These are phyloP conservation scores for Urocyon cinereoargenteus DNA, from an alignment of 2,797 vertebrate species.

Conservation along the genomic window DNA sequence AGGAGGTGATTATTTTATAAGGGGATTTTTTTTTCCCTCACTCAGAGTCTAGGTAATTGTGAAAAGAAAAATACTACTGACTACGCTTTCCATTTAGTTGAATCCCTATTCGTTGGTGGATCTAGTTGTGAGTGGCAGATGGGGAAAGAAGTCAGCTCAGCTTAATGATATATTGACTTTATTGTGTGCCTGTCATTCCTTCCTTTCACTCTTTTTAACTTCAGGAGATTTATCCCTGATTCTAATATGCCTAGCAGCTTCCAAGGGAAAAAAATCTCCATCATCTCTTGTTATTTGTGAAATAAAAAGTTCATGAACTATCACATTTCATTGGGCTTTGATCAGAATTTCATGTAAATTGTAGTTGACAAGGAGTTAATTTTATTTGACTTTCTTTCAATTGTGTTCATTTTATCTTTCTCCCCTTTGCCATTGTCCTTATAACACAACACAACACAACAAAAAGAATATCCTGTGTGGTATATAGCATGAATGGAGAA, in stretches of 20 bases:
- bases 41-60: not conserved
- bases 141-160: not conserved
- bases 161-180: not conserved
- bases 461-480: not conserved
- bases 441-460: not conserved
- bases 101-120: not conserved
- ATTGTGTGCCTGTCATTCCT: not conserved
- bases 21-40: not conserved
- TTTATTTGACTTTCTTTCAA: conserved; percentile 8
- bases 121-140: not conserved
- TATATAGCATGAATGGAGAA: not conserved
- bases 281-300: conserved; percentile 12
- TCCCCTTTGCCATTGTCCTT: not conserved
- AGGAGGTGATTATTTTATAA: conserved; percentile 4
- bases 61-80: conserved; percentile 1
- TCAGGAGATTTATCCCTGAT: not conserved
- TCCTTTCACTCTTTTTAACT: conserved; percentile 21
- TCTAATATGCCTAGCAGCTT: not conserved
- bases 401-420: not conserved
- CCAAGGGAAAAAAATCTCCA: conserved; percentile 47
- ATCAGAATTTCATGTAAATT: not conserved
- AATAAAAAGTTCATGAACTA: not conserved
- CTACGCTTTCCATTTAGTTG: not conserved
- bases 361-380: not conserved
- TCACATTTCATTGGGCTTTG: not conserved